Base-by-base conservation (phyloP, 2,888 invertebrate species). In the Salticus scenicus region DNA sequence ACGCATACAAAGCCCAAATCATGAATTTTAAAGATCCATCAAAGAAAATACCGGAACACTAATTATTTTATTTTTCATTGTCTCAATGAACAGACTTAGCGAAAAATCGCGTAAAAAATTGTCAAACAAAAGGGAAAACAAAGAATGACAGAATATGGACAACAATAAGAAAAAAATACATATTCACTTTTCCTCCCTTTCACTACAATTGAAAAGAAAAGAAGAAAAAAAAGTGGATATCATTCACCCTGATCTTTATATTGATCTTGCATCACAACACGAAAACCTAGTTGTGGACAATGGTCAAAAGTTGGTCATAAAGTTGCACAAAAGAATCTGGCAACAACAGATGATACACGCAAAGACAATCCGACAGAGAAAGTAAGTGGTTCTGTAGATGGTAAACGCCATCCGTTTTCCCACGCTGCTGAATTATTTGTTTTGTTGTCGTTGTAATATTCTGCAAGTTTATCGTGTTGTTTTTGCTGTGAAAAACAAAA, bases 271-370 rank as follows among this genome's bases (percentile, higher is more conserved):
- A 57, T 81, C 41, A 37, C 70, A 75, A 69, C 74, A 75, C 27
- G 31, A 67, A 28, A 66, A 66, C 66, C 71, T n/a, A 72, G 63
- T 41, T 69, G 69, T 37, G 81, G 81, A 81, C 81, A 81, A 81
- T 81, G 81, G 74, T 74, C 81, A 75, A 42, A 81, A 81, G 57
- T 74, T 81, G 81, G 82, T 64, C 81, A 75, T 64, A 30, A 33
- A 42, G 69, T 14, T 14, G 31, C 63, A 75, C 63, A 69, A 75
- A 74, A 75, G 42, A 69, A 69, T 74, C 42, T 30, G n/a, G 12
- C 17, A 42, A 33, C 51, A 31, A 33, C 51, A 20, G 17, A 33
- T 20, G 20, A 17, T 27, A 17, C 31, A 27, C 73, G 47, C 57
- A 47, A 14, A 37, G 10, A 10, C 37, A 37, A 37, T 37, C 37